A percentile compares a stretch with the other conserved stretches of the same genome.
These are phyloP conservation scores for Lacanobia oleracea DNA, from an alignment of 2,888 invertebrate genomes.

Conservation along the genomic window DNA sequence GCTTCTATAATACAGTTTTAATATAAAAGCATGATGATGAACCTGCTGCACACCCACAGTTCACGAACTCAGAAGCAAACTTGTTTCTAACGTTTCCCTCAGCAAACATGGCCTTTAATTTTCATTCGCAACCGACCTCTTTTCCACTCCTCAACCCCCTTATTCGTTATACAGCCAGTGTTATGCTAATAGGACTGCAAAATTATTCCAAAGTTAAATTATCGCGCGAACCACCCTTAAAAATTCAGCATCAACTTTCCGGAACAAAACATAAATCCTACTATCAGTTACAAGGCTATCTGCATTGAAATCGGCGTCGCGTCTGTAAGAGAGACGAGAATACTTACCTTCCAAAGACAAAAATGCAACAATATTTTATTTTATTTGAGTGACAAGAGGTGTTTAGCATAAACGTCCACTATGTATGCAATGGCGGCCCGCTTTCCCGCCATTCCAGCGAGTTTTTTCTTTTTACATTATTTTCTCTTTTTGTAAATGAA, in stretches of 20 bases:
- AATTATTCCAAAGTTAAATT: conserved; percentile 51
- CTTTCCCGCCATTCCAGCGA: conserved; percentile 55
- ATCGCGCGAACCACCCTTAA: conserved; percentile 29
- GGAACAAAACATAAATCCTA: conserved; percentile 54
- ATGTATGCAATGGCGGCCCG: conserved; percentile 69
- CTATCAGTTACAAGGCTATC: conserved; percentile 53
- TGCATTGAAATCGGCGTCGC: conserved; percentile 60
- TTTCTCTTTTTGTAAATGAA: conserved; percentile 63
- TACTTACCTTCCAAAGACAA: conserved; percentile 62
- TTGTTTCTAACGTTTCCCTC: conserved; percentile 5
- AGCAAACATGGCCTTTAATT: conserved; percentile 22
- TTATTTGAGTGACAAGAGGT: conserved; percentile 73
- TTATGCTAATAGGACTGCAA: conserved; percentile 36
- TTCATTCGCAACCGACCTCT: conserved; percentile 26
- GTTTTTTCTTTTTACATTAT: conserved; percentile 59
- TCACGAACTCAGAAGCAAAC: not conserved
- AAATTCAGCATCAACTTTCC: conserved; percentile 39
- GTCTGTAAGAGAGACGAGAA: conserved; percentile 40
- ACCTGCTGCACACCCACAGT: not conserved
- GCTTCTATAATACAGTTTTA: no score
- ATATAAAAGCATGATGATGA: not conserved
- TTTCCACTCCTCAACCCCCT: conserved; percentile 34
- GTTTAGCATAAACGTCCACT: conserved; percentile 75
- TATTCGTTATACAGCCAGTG: conserved; percentile 30
- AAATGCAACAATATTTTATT: conserved; percentile 74